Base-by-base conservation (phyloP, 1,140 invertebrate species). In the Mactra quadrangularis region DNA sequence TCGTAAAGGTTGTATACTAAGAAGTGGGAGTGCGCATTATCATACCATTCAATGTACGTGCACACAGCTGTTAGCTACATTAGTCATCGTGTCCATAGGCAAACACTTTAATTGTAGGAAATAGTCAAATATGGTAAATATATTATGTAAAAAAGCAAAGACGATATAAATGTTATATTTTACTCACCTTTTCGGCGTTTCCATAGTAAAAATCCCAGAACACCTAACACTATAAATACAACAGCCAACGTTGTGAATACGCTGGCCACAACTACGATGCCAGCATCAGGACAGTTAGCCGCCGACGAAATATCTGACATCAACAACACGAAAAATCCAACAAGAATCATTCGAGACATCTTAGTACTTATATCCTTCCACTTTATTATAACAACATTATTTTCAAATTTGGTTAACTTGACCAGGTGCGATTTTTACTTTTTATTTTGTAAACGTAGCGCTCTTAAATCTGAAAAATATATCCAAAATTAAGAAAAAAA, bases 191-290 rank as follows among this genome's bases (percentile, higher is more conserved):
- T 60, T 13, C 82, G 57, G 41, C 85, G 59, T 31, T 68, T 77
- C 72, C 86, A 79, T 17, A 87, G 38, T n/a, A 87, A 25, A 59
- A 86, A 81, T 66, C 66, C 85, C 11, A 84, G 52, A 66, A 85
- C 59, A n/a, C 62, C 82, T 1, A 86, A 75, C 13, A 87, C 78
- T 17, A 89, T 33, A 0, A 84, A 59, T 1, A 89, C 86, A 7
- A 86, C 83, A 0, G 79, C 85, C 53, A 89, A 55, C 1, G 87
- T 89, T 50, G 59, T 70, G 64, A 89, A 82, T 1, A 89, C 83
- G 47, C 86, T 87, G 25, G 76, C 86, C 29, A 89, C 87, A 17
- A 83, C 86, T 0, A 87, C 81, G 3, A 86, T 85, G 1, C 78
- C 83, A 15, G 79, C 50, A 57, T 84, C 68, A 22, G 74, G 53